A percentile compares a stretch with the other conserved stretches of the same genome.
phyloP scores from a whole-genome alignment of 2,888 invertebrate genomes.

The Drosophila atripex region DNA sequence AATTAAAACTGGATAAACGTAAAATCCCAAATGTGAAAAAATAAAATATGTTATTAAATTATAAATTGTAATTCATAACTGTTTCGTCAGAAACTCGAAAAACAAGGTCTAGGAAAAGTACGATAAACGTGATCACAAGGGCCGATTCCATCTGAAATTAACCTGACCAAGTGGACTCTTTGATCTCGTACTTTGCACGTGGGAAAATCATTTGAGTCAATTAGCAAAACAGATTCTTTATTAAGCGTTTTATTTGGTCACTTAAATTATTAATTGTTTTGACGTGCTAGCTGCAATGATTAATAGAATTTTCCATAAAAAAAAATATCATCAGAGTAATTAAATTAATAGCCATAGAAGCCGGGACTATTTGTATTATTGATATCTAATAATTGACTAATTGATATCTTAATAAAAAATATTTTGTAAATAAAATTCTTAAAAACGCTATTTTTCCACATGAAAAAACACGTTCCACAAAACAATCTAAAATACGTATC shows the following conservation, averaged over 20 bases:
- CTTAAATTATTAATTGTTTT: background rate
- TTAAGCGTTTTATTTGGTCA: background rate
- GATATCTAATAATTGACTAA: no score
- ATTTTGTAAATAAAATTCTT: no score
- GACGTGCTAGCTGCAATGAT: background rate
- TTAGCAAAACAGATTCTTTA: conserved; percentile 13
- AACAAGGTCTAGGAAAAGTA: conserved; percentile 1
- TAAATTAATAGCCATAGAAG: background rate
- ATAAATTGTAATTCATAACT: background rate
- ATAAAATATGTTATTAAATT: background rate
- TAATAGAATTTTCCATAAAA: background rate
- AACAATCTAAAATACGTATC: no score
- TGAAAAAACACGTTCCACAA: no score
- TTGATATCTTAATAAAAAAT: no score
- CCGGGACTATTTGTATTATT: no score
- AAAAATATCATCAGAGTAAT: background rate
- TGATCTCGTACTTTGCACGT: background rate
- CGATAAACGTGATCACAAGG: conserved; percentile 17
- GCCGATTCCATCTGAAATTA: conserved; percentile 16
- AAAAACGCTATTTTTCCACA: no score
- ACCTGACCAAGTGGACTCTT: conserved; percentile 30
- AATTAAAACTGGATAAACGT: background rate
- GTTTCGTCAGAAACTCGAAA: background rate
- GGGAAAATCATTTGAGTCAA: conserved; percentile 19
- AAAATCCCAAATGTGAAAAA: no score